Conservation (phyloP, 92 coral and sea anemone genomes). For the Scolanthus callimorphus region DNA sequence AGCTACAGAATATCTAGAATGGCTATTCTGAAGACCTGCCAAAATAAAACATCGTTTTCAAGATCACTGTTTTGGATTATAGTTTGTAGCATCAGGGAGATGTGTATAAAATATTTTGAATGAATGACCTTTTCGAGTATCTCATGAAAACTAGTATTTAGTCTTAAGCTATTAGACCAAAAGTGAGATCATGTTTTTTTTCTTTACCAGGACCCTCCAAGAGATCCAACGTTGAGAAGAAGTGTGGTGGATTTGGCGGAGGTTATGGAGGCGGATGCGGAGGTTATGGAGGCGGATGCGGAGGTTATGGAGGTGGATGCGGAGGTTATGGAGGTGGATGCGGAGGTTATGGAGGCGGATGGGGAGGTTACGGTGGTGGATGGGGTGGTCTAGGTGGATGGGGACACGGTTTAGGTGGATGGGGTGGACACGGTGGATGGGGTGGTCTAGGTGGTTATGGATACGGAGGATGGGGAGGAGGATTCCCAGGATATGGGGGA, state of each 20-base stretch:
- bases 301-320: slow-evolving; percentile 38
- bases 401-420: slow-evolving; percentile 17
- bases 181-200: no score
- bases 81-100: no score
- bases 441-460: slow-evolving; percentile 51
- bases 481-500: slow-evolving; percentile 15
- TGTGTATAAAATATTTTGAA: no score
- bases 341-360: slow-evolving; percentile 12
- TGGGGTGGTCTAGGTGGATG: slow-evolving; percentile 16
- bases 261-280: slow-evolving; percentile 39
- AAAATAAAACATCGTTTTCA: no score
- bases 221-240: slow-evolving; percentile 12
- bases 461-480: slow-evolving; percentile 40
- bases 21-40: no score
- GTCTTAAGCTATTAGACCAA: no score
- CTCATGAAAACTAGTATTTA: no score
- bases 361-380: slow-evolving; percentile 15
- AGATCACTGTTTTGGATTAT: no score
- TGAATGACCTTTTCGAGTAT: no score
- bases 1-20: no score
- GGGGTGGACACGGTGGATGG: slow-evolving; percentile 39
- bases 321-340: slow-evolving; percentile 30
- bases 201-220: not conserved
- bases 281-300: slow-evolving; percentile 21
- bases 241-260: slow-evolving; percentile 26